Conservation (phyloP, 2,797 vertebrate genomes). For the Coregonus sp. region DNA sequence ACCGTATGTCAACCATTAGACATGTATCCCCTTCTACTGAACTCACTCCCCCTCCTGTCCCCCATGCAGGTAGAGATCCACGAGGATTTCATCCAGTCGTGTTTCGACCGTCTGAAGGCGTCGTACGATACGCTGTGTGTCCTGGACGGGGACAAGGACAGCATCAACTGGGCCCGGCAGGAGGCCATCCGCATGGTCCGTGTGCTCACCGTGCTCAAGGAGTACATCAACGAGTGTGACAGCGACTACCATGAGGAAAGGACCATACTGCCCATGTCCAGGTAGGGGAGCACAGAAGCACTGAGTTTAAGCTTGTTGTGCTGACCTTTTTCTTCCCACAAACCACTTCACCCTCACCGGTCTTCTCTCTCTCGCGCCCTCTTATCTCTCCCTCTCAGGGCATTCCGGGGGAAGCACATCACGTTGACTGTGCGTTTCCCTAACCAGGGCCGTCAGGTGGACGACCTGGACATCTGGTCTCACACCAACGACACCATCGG, state of each 20-base stretch:
- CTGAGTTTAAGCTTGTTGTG: background rate
- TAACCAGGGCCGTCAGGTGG: slow-evolving; percentile 97
- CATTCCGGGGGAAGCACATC: slow-evolving; percentile 97
- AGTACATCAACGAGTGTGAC: slow-evolving; percentile 99
- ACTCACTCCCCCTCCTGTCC: background rate
- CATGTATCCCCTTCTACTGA: background rate
- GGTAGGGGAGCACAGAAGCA: slow-evolving; percentile 70
- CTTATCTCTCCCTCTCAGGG: slow-evolving; percentile 74
- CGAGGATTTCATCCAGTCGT: slow-evolving; percentile 99
- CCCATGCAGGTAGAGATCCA: slow-evolving; percentile 92
- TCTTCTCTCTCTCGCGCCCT: background rate
- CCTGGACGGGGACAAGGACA: slow-evolving; percentile 98
- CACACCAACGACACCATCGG: slow-evolving; percentile 99
- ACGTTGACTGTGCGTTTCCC: slow-evolving; percentile 97
- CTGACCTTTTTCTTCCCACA: no score
- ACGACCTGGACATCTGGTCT: slow-evolving; percentile 98
- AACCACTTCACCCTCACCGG: background rate
- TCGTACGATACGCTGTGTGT: slow-evolving; percentile 98
- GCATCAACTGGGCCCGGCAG: slow-evolving; percentile 97
- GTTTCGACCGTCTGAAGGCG: slow-evolving; percentile 98
- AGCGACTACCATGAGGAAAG: slow-evolving; percentile 99
- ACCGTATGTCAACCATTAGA: background rate
- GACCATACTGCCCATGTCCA: slow-evolving; percentile 98
- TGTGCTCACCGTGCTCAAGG: slow-evolving; percentile 94
- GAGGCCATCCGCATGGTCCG: slow-evolving; percentile 99